Evolutionary conservation across 1,140 invertebrate species (phyloP), one percentile per base, ranked within the genome.

Genomic region (Formica exsecta): DNA sequence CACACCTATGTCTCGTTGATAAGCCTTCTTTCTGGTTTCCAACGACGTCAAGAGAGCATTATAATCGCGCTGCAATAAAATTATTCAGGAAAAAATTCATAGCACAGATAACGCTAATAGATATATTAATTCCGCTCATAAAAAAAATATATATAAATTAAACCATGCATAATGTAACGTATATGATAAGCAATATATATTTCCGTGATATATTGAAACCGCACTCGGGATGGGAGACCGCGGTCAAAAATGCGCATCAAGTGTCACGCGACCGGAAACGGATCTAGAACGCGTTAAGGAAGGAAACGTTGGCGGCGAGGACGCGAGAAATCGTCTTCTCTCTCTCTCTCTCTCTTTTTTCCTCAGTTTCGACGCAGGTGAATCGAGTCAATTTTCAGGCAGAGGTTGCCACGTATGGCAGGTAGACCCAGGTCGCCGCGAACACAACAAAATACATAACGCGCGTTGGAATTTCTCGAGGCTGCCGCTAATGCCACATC

Each of bases 401-500:
- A 57, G 84, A 87, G 57, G 71, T 71, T 74, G 59, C 22, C 38
- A 61, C 29, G 80, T 32, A 32, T 32, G 32, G 32, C 32, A 32
- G 3, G 81, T 64, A 86, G 85, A 87, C 81, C 90, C 71, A 29
- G 70, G 86, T 87, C 87, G 88, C 89, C 79, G 71, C 73, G 83
- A 91, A 80, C 84, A 76, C 85, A 90, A 89, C 84, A 87, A 92
- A 91, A 92, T 51, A 51, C 48, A 51, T 87, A 91, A 89, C 81
- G 84, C 85, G 54, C 86, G 85, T 38, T 90, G 91, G 91, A 93
- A 94, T 93, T 92, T 90, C 92, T 93, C 88, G 89, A 89, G 90
- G 87, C 91, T 91, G 91, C 86, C 88, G 84, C 92, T 94, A 94
- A 94, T 94, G 93, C 91, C 91, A 74, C 79, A 92, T 93, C 89